A percentile compares a stretch with the other conserved stretches of the same genome.
phyloP scores from a whole-genome alignment of 2,797 vertebrate species.

The Eulemur coronatus region DNA sequence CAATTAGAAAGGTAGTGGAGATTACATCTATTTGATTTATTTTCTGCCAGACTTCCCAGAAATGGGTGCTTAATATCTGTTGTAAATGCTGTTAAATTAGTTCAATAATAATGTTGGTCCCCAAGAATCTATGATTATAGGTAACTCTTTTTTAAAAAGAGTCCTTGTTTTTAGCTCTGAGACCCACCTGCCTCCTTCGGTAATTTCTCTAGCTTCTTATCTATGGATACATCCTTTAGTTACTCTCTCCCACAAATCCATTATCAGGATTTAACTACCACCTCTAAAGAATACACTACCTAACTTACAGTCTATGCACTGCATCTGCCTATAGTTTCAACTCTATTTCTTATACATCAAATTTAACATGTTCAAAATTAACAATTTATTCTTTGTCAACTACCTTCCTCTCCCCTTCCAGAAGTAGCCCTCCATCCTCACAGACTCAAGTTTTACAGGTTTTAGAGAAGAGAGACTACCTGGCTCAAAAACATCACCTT shows the following conservation, averaged over 20 bases:
- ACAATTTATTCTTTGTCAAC: background rate
- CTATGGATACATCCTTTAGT: background rate
- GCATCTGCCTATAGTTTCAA: background rate
- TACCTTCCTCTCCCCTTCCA: background rate
- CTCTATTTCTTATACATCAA: background rate
- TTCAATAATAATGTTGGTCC: background rate
- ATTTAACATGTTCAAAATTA: background rate
- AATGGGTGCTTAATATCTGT: background rate
- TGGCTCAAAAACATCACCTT: background rate
- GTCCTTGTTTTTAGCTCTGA: background rate
- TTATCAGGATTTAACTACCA: background rate
- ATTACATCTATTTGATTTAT: background rate
- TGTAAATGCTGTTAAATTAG: slow-evolving; percentile 20
- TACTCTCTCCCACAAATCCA: background rate
- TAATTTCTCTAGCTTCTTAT: background rate
- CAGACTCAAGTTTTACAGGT: background rate
- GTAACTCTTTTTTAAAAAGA: background rate
- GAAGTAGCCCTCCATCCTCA: background rate
- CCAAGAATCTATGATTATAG: background rate
- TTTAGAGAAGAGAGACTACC: background rate
- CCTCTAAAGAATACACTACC: background rate
- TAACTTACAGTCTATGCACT: background rate
- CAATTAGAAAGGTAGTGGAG: background rate
- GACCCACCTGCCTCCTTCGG: background rate
- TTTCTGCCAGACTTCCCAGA: background rate